Evolutionary conservation across 2,888 invertebrate genomes (phyloP).

Genomic region (Brachycybe producta): DNA sequence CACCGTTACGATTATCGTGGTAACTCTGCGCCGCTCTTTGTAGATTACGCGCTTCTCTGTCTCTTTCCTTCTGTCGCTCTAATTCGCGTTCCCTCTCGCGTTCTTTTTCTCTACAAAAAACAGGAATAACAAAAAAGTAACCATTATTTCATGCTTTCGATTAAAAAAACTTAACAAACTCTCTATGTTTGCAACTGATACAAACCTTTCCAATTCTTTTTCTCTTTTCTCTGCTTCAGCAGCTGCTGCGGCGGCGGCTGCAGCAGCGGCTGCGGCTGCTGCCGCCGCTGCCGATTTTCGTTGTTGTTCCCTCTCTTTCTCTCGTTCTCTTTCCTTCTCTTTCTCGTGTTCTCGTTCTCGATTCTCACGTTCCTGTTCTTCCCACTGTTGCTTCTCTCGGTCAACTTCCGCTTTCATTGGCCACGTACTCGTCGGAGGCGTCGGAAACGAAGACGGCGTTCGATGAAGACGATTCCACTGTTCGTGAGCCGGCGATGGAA

Average conservation of each 20-base stretch:
- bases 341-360: slow-evolving; percentile 21
- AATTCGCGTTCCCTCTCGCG: slow-evolving; percentile 39
- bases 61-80: slow-evolving; percentile 21
- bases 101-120: slow-evolving; percentile 31
- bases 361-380: slow-evolving; percentile 28
- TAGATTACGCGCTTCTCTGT: slow-evolving; percentile 18
- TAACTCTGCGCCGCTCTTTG: slow-evolving; percentile 16
- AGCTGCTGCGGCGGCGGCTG: slow-evolving; percentile 8
- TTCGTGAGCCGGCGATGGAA: slow-evolving; percentile 19
- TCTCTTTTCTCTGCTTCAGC: slow-evolving; percentile 14
- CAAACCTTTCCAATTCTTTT: slow-evolving; percentile 14
- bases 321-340: slow-evolving; percentile 18
- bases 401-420: slow-evolving; percentile 22
- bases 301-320: slow-evolving; percentile 27
- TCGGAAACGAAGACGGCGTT: slow-evolving; percentile 45
- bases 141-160: background rate
- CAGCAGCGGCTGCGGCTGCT: slow-evolving; percentile 13
- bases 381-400: slow-evolving; percentile 24
- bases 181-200: background rate
- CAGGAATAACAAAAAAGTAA: background rate
- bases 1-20: slow-evolving; percentile 19
- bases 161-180: background rate
- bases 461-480: slow-evolving; percentile 40
- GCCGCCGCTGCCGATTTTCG: slow-evolving; percentile 25
- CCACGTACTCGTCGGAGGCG: slow-evolving; percentile 43